Evolutionary conservation across 2,797 vertebrate genomes (phyloP), one percentile per base, ranked within the genome.

Genomic region (Platalea minor): DNA sequence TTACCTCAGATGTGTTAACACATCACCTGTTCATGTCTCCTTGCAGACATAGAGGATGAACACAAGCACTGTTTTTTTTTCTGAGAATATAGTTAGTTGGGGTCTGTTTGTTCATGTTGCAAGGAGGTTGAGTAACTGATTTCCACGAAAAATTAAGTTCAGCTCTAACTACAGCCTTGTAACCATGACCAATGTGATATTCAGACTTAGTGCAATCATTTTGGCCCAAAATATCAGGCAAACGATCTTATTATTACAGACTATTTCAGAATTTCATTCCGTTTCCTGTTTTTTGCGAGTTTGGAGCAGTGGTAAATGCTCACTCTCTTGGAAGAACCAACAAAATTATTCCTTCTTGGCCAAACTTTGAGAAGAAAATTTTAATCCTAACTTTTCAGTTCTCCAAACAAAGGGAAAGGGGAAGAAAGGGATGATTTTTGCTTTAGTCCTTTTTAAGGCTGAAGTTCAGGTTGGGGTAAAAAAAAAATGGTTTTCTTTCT

Each of bases 151-250:
- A 80, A 57, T 5, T 26, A 74, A 94, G 33, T 51, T 43, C 19
- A 46, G 9, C 5, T 85, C 75, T 56, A 64, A 10, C 5, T 60
- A 43, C 11, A 67, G 11, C 5, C 10, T 81, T 59, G 4, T 57
- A 79, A 43, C 4, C 0, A 1, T 37, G 8, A 2, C 24, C 10
- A 43, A 0, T 7, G 19, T 48, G 6, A 59, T 33, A 28, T 12
- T 23, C 3, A 0, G 7, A 59, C 4, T 51, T 67, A 43, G 3
- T 29, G 35, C 9, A 67, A 91, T 21, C 0, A 53, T 39, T 93
- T 69, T 89, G 45, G 10, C 18, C 8, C 10, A 54, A 59, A 95
- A 75, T 24, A 56, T 59, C 50, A 72, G 10, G 2, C 4, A 77
- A 80, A 1, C 3, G 2, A 41, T 53, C 31, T 35, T 72, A 43